Evolutionary conservation across 2,113 vertebrate genomes (phyloP), one percentile per base, ranked within the genome.

Genomic region (Donacobius atricapilla): DNA sequence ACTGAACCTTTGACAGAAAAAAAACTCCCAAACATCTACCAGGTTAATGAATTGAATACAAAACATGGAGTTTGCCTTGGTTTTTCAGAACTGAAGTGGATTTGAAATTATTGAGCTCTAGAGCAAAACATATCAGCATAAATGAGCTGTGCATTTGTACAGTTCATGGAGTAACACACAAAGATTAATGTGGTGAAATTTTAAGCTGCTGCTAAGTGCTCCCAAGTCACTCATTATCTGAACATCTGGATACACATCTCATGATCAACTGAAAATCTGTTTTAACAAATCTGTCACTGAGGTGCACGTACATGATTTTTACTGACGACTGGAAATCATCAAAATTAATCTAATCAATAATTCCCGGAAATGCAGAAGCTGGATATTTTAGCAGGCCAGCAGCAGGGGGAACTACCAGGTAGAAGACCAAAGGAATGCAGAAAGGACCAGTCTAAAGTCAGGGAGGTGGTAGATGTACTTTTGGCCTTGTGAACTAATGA

Each of bases 211-310:
- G 19, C 50, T 71, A 68, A 64, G 35, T 83, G 42, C 7, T 94
- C 77, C 77, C 84, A 65, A 79, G 79, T 24, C 37, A 51, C 47
- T 87, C 53, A 60, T 84, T 53, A 84, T 64, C 53, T 44, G 65
- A 96, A 50, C 78, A 88, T 94, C 85, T 87, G 71, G 58, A 89
- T 72, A 45, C 23, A 64, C n/a, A 51, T 60, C n/a, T 73, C 31
- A 47, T 22, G 53, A 73, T 87, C 20, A 58, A 60, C 18, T 44
- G 54, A 93, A 95, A 95, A 66, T 60, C 68, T 68, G 9, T 47
- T 97, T 66, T 63, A 89, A 64, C 35, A 78, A 57, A 84, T 56
- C 66, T 81, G 39, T 53, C 64, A 70, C 33, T 27, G 27, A 73
- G 7, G 11, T 10, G 3, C 33, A 63, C 0, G 0, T n/a, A 87